Evolutionary conservation across 2,113 vertebrate genomes (phyloP), one percentile per base, ranked within the genome.

Genomic region (Ictalurus furcatus): DNA sequence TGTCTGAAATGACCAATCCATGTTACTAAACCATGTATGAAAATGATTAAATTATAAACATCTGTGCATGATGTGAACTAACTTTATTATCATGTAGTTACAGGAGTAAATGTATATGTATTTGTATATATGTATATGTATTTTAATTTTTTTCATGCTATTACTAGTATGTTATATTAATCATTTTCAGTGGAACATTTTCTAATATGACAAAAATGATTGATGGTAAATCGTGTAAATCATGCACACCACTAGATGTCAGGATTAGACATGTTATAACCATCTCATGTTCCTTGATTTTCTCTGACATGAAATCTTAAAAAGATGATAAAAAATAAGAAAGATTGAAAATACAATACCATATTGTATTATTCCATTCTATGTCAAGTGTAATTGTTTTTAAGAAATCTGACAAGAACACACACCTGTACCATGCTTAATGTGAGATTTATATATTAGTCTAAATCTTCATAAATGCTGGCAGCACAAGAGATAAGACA

Each of bases 191-290:
- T 67, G 63, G 28, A 67, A 67, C 67, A 34, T 69, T 34, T 71
- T 71, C 34, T 34, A 71, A 19, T 17, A 34, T 17, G 14, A 1
- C 28, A 71, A 34, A 14, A 71, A 6, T 30, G 1, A 17, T 34
- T 71, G 71, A 23, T 12, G 30, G 69, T 37, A 44, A 78, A 19
- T 30, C 28, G 6, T 59, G 52, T 80, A 59, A 58, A 82, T 30
- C 52, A n/a, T 40, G 7, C 2, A 19, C 23, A 11, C 86, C 86
- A 87, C 86, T 81, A 81, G 86, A 81, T 87, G 86, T 81, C 86
- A 81, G 14, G 78, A 63, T 67, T 14, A 81, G n/a, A 37, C 76
- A 37, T 6, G 8, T 52, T 81, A 80, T 80, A 54, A 23, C 48
- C 14, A 19, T 56, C 28, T 19, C 48, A 79, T 2, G 13, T 16